Base-by-base conservation (phyloP, 2,797 vertebrate species). In the Ctenopoma kingsleyae region DNA sequence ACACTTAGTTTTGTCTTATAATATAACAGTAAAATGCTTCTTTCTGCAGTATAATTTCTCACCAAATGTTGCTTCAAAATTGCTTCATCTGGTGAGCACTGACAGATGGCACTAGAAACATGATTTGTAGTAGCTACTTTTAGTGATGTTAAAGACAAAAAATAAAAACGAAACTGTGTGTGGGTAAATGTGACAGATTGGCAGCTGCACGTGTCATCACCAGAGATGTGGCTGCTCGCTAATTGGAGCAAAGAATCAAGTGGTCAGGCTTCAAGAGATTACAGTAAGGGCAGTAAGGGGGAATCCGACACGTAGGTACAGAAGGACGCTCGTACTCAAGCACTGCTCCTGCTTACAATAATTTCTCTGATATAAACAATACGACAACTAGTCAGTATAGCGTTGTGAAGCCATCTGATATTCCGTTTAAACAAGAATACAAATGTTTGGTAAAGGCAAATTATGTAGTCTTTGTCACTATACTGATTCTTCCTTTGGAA, bases 171-270 rank as follows among this genome's bases (percentile, higher is more conserved):
- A 9, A 19, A 1, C 3, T 53, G 20, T 46, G 53, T 38, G 32
- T 66, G 41, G 67, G 46, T 69, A 67, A 78, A 80, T 71, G 81
- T 69, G 76, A 80, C 84, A 86, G 85, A 81, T 67, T 74, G 75
- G 54, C n/a, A 30, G 75, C 52, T 22, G 46, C 76, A 68, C 67
- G 87, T 56, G 76, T 91, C 86, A 90, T 57, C 56, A 35, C 62
- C 74, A 53, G 68, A 72, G 64, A 78, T 66, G 85, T 82, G 64
- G 57, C 62, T 58, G 82, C 65, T 63, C 51, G 64, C 85, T 87
- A 92, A 91, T 86, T 90, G 78, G 87, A 86, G 76, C 82, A 87
- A 81, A 88, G 88, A 87, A 80, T 72, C 77, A 85, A 80, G 81
- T 82, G 81, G 75, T 87, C 81, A 91, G 75, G 78, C 66, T 75